Percentiles rank a stretch among this genome's conserved stretches.
phyloP scores from a whole-genome alignment of 1,140 invertebrate species.

The Parasteatoda tepidariorum region DNA sequence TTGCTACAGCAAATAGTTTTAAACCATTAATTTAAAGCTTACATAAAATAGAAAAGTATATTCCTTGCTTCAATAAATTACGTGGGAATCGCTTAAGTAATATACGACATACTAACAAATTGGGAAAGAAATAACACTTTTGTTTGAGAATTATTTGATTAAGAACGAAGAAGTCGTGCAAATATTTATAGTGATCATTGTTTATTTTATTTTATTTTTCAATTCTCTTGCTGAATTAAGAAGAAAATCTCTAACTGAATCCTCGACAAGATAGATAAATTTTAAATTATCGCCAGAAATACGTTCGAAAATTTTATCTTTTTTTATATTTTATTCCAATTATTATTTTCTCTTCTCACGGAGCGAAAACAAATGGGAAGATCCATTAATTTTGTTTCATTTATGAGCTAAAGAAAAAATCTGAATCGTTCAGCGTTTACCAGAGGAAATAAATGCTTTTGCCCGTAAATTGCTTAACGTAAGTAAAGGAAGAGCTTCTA shows the following conservation, averaged over 20 bases:
- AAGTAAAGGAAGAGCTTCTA: background rate
- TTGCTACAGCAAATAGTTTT: no score
- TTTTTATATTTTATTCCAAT: conserved; percentile 26
- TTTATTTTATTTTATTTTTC: background rate
- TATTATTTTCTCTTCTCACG: background rate
- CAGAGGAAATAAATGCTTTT: background rate
- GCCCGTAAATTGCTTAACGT: background rate
- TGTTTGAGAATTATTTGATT: no score
- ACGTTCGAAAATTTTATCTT: background rate
- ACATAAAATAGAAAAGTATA: no score
- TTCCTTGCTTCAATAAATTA: no score
- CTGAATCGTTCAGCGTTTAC: background rate
- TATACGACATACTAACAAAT: no score
- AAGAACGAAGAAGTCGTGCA: no score
- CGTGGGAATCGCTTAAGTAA: no score
- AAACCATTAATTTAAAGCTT: no score
- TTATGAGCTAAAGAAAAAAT: background rate
- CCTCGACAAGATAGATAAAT: background rate
- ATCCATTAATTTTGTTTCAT: conserved; percentile 40
- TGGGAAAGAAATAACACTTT: no score
- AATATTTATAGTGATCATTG: no score
- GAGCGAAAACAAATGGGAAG: conserved; percentile 22
- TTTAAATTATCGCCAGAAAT: conserved; percentile 20
- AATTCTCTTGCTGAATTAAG: background rate
- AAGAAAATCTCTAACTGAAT: background rate